These are phyloP conservation scores for Threskiornis aethiopicus DNA, from an alignment of 2,797 vertebrate genomes.

Conservation along the genomic window DNA sequence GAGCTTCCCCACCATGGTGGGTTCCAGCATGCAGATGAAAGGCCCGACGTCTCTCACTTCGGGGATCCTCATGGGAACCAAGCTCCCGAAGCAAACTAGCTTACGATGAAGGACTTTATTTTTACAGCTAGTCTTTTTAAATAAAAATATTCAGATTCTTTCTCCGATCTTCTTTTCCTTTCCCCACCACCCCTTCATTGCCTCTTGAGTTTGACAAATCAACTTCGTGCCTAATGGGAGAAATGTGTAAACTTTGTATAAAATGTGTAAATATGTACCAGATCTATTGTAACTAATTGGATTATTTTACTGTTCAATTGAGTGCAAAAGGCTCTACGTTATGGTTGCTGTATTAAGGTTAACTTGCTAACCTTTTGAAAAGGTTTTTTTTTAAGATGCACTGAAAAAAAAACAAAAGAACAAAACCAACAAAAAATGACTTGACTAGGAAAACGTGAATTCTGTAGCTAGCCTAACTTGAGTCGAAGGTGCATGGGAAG, in stretches of 20 bases:
- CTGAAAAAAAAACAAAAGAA: conserved; percentile 50
- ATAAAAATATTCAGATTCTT: background rate
- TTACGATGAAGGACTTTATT: conserved; percentile 74
- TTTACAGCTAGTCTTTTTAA: conserved; percentile 62
- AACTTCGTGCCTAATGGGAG: conserved; percentile 82
- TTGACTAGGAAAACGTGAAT: conserved; percentile 60
- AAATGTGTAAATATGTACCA: conserved; percentile 73
- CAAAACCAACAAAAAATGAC: conserved; percentile 33
- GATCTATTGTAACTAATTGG: conserved; percentile 53
- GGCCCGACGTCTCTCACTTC: conserved; percentile 84
- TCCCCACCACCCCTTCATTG: background rate
- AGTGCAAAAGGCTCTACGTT: conserved; percentile 43
- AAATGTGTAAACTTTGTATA: conserved; percentile 71
- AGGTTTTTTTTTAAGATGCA: conserved; percentile 61
- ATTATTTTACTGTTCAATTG: conserved; percentile 27
- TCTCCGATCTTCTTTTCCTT: background rate
- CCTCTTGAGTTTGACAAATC: conserved; percentile 78
- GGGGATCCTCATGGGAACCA: conserved; percentile 84
- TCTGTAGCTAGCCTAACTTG: conserved; percentile 8
- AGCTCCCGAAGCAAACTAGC: conserved; percentile 81
- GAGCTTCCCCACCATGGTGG: conserved; percentile 95
- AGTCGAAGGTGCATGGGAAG: conserved; percentile 14
- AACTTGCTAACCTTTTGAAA: conserved; percentile 39
- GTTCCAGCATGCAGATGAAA: conserved; percentile 98
- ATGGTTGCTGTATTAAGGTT: conserved; percentile 38